phyloP scores from a whole-genome alignment of 2,113 vertebrate species.

The Neotoma lepida region DNA sequence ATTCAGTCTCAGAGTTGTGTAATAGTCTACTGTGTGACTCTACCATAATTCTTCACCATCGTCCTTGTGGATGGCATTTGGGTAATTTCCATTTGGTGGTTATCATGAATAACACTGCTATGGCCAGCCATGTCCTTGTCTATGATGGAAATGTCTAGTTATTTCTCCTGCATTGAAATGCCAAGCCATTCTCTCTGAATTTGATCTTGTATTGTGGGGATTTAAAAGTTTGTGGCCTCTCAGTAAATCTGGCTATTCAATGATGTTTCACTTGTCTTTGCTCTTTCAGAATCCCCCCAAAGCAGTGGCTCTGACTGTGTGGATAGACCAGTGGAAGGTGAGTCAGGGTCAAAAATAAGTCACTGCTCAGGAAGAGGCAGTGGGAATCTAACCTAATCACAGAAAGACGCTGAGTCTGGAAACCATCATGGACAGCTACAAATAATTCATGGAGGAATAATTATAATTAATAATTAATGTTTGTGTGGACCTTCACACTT shows the following conservation, averaged over 20 bases:
- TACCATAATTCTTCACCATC: fast-evolving
- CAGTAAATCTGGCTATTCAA: too few relatives aligned
- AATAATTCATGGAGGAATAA: neutral
- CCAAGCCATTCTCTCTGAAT: neutral
- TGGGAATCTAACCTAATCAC: neutral
- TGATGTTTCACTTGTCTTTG: neutral
- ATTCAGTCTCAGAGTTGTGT: fast-evolving
- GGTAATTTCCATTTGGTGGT: neutral
- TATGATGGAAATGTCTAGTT: fast-evolving
- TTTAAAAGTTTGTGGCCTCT: neutral
- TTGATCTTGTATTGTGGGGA: neutral
- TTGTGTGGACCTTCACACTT: neutral
- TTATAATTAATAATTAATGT: neutral
- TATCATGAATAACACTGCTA: fast-evolving
- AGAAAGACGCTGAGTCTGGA: neutral
- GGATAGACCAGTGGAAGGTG: conserved; percentile 62
- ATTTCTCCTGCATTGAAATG: neutral
- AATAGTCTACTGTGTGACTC: fast-evolving
- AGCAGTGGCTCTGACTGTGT: neutral
- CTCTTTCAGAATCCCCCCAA: conserved; percentile 40
- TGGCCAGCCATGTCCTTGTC: neutral
- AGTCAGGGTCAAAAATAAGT: conserved; percentile 1
- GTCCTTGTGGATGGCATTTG: fast-evolving
- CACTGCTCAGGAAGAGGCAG: neutral
- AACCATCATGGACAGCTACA: neutral